Evolutionary conservation across 1,140 invertebrate species (phyloP).

Genomic region (Drosophila bipectinata): DNA sequence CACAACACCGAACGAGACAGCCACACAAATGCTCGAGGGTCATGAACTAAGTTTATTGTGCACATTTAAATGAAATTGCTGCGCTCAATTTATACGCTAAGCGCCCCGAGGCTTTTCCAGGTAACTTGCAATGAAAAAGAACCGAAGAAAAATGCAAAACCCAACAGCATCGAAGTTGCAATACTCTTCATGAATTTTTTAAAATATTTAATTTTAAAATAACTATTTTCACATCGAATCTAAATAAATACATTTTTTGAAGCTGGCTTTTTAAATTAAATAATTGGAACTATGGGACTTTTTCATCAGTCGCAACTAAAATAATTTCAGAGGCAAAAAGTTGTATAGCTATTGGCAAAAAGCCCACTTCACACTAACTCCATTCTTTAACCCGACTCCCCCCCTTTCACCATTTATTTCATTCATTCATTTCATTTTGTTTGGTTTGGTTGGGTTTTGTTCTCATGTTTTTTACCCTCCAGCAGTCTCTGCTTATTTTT

Average conservation of each 20-base stretch:
- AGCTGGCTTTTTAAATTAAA: too few species aligned
- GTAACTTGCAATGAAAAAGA: slow-evolving; percentile 22
- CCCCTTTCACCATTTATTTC: slow-evolving; percentile 16
- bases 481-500: slow-evolving; percentile 9
- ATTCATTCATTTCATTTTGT: slow-evolving; percentile 54
- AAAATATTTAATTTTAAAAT: too few species aligned
- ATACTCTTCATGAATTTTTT: not conserved
- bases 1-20: slow-evolving; percentile 5
- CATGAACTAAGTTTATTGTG: slow-evolving; percentile 82
- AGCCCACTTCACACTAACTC: slow-evolving; percentile 39
- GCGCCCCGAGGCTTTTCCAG: slow-evolving; percentile 61
- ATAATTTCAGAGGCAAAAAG: slow-evolving; percentile 4
- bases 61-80: slow-evolving; percentile 82
- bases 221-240: not conserved
- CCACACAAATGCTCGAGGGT: slow-evolving; percentile 60
- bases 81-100: slow-evolving; percentile 80
- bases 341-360: slow-evolving; percentile 24
- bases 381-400: slow-evolving; percentile 14
- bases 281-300: not conserved
- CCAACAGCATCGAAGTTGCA: not conserved
- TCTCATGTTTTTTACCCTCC: slow-evolving; percentile 11
- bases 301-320: not conserved
- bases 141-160: not conserved
- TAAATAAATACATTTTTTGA: not conserved
- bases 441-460: slow-evolving; percentile 12